Evolutionary conservation across 2,797 vertebrate species (phyloP), one percentile per base, ranked within the genome.

Genomic region (Sebastes nivosus): DNA sequence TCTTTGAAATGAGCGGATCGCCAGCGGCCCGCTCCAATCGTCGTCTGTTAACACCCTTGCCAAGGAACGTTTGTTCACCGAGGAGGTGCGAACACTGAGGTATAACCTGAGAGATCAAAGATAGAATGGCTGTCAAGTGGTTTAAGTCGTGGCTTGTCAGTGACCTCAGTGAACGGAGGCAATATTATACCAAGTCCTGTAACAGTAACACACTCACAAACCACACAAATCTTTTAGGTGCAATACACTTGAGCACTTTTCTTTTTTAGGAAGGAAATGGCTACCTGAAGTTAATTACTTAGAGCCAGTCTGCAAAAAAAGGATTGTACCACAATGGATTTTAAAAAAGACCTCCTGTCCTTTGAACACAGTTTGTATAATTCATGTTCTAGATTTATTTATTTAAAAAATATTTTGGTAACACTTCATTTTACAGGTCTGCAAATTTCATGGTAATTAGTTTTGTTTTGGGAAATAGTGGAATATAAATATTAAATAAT

Each of bases 1-100:
- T 75, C 81, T 91, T 88, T 90, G 85, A 93, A 90, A 86, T 52
- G 86, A 74, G 60, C 3, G 75, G 85, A 87, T 89, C 83, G 85
- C 87, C 89, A 14, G 78, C 67, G 52, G 85, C 59, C 18, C 61
- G 78, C 55, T 67, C 30, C 34, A 36, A 54, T 42, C 34, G 32
- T 55, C 50, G 75, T 94, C 94, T 92, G 91, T 93, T 89, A 90
- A 86, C 94, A 91, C 92, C 82, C 16, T 1, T 6, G 22, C 58
- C 12, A 5, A 80, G 5, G 27, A 46, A 16, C 34, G 0, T 50
- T 82, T 29, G 77, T 52, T 84, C 82, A 70, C 61, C 34, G 55
- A 80, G 78, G 81, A 92, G 91, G 91, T 93, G 91, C 67, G 88
- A 90, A 93, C 87, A 36, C 59, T 0, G 77, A 82, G 76, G 83